Percentiles rank a stretch among this genome's conserved stretches.
phyloP scores from a whole-genome alignment of 2,888 invertebrate species.

The Brachyptera putata region DNA sequence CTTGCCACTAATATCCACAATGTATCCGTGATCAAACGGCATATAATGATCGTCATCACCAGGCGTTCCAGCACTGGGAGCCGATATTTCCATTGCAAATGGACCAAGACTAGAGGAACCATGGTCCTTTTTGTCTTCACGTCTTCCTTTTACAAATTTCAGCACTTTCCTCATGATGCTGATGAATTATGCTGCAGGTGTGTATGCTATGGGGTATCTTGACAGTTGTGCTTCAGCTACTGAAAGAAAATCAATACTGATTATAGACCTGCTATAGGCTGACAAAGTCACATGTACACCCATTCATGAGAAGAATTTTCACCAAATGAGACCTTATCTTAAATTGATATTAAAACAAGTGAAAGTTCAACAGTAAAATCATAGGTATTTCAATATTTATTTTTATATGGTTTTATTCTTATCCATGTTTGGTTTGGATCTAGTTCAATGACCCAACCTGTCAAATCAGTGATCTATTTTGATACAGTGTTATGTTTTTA shows the following conservation, averaged over 20 bases:
- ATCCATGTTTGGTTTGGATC: not conserved
- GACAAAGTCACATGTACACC: slow-evolving; percentile 13
- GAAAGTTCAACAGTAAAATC: not conserved
- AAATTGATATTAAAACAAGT: not conserved
- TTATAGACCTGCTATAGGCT: not conserved
- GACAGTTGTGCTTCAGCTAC: slow-evolving; percentile 1
- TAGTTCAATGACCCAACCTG: not conserved
- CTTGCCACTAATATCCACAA: slow-evolving; percentile 38
- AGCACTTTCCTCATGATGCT: slow-evolving; percentile 40
- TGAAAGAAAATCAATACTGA: slow-evolving; percentile 18
- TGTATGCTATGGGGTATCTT: slow-evolving; percentile 3
- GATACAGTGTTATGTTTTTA: slow-evolving; percentile 5
- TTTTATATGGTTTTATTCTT: not conserved
- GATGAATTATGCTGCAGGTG: not conserved
- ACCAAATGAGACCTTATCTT: slow-evolving; percentile 12
- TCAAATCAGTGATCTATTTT: too few species aligned
- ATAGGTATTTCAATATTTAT: not conserved
- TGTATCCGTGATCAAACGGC: slow-evolving; percentile 32
- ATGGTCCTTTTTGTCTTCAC: slow-evolving; percentile 38
- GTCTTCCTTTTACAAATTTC: slow-evolving; percentile 40
- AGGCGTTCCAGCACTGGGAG: slow-evolving; percentile 21
- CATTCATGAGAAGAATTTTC: slow-evolving; percentile 4
- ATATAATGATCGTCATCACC: slow-evolving; percentile 19
- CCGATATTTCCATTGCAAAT: slow-evolving; percentile 22
- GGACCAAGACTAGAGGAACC: slow-evolving; percentile 21